Evolutionary conservation across 2,888 invertebrate species (phyloP).

Genomic region (Digitonthophagus gazella): DNA sequence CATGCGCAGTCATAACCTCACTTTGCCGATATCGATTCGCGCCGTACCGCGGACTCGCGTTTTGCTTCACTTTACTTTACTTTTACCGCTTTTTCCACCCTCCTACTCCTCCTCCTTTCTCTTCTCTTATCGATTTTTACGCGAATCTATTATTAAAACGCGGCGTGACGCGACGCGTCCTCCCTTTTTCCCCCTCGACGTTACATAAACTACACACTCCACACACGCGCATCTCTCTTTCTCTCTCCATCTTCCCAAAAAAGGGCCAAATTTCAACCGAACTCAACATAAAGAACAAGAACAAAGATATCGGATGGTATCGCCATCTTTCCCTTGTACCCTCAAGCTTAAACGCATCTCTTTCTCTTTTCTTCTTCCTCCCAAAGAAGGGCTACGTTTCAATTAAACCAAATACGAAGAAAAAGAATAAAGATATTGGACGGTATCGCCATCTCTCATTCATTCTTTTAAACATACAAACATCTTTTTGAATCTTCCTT

Average conservation of each 20-base stretch:
- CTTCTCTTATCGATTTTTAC: not conserved
- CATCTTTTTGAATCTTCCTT: no score
- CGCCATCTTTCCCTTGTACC: no score
- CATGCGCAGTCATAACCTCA: conserved; percentile 22
- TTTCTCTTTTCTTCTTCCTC: no score
- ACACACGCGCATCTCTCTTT: not conserved
- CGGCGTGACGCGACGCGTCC: not conserved
- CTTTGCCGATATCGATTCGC: conserved; percentile 22
- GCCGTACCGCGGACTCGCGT: not conserved
- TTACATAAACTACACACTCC: not conserved
- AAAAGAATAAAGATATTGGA: no score
- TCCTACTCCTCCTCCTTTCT: no score
- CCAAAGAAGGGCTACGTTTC: no score
- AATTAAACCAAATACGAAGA: no score
- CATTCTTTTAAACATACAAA: no score
- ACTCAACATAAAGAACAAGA: no score
- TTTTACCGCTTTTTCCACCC: not conserved
- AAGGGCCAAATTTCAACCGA: not conserved
- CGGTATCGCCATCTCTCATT: no score
- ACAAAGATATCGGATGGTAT: not conserved
- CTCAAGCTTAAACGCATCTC: no score
- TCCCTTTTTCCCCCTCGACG: not conserved
- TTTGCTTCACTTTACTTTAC: not conserved
- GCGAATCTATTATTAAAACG: not conserved
- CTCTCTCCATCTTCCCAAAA: not conserved